These are phyloP conservation scores for Valencia hispanica DNA, from an alignment of 2,797 vertebrate species.

Conservation along the genomic window DNA sequence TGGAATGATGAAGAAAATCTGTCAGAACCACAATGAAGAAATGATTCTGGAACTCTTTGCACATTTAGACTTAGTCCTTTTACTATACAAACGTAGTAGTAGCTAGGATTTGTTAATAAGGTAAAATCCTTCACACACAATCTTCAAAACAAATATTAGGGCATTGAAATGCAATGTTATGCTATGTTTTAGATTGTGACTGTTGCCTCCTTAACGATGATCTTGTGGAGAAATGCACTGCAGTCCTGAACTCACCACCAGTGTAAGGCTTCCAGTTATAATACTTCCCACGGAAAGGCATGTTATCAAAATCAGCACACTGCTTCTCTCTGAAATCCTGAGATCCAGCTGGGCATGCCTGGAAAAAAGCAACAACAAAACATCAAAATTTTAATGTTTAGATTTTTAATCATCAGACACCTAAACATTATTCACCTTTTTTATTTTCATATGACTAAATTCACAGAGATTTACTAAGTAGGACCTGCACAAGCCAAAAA, in stretches of 20 bases:
- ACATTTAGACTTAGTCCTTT: not conserved
- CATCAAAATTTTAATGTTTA: not conserved
- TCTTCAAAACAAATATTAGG: too few relatives aligned
- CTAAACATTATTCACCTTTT: not conserved
- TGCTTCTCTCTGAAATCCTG: slow-evolving; percentile 98
- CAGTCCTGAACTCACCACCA: slow-evolving; percentile 85
- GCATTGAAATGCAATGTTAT: not conserved
- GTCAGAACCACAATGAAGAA: too few relatives aligned
- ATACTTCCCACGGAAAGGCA: slow-evolving; percentile 98
- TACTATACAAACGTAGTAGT: not conserved
- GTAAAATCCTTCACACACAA: not conserved
- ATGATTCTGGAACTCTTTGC: not conserved
- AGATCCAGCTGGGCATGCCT: slow-evolving; percentile 90
- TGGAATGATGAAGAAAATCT: too few relatives aligned
- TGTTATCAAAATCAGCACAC: slow-evolving; percentile 95
- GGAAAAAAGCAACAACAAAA: slow-evolving; percentile 41
- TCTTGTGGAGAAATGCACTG: not conserved
- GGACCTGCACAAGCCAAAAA: not conserved
- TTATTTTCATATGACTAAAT: not conserved
- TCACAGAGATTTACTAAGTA: not conserved
- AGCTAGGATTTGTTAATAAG: not conserved
- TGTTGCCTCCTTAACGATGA: not conserved
- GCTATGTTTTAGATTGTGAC: not conserved
- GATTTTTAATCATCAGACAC: not conserved
- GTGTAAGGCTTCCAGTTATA: slow-evolving; percentile 99